Base-by-base conservation (phyloP, 2,888 invertebrate genomes). In the Periphyllus acericola region DNA sequence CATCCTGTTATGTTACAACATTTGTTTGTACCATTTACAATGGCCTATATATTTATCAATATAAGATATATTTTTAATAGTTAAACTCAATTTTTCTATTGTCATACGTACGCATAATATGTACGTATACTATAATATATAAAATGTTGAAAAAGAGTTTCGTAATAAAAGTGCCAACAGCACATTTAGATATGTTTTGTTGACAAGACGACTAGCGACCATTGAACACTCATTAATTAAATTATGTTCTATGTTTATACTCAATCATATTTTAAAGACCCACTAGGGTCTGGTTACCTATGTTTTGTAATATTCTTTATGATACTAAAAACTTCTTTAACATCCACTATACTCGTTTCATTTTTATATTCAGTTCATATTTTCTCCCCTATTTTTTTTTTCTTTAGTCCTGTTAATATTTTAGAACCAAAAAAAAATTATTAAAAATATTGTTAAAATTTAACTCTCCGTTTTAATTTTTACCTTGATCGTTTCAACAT, bases 81-180 rank as follows among this genome's bases (percentile, higher is more conserved):
- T 21, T n/a, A 40, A 40, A 71, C 34, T 68, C 46, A 46, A 46
- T 81, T 68, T 68, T 46, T 40, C 21, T 81, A 46, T 60, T 66
- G 60, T 36, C 60, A 3, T 66, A 14, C 14, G 14, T 14, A 14
- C 46, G 46, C 14, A 46, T n/a, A 29, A 29, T 40, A 81, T 40
- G n/a, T 60, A 60, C 36, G 66, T 80, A 60, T 25, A 68, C 68
- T 68, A 11, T 68, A n/a, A 29, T 29, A 68, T 29, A 29, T n/a
- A 68, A 68, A 68, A 68, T 29, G 29, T 29, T 71, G 32, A 40
- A 8, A 8, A 71, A 46, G 21, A 40, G 36, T 32, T n/a, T 66
- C 66, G 36, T 82, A 82, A 82, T 82, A 82, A 82, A 68, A 71
- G 82, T 80, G 80, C 66, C 80, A 80, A 80, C 9, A 21, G 80